phyloP scores from a whole-genome alignment of 2,113 vertebrate genomes.

The Cryptotis parvus region DNA sequence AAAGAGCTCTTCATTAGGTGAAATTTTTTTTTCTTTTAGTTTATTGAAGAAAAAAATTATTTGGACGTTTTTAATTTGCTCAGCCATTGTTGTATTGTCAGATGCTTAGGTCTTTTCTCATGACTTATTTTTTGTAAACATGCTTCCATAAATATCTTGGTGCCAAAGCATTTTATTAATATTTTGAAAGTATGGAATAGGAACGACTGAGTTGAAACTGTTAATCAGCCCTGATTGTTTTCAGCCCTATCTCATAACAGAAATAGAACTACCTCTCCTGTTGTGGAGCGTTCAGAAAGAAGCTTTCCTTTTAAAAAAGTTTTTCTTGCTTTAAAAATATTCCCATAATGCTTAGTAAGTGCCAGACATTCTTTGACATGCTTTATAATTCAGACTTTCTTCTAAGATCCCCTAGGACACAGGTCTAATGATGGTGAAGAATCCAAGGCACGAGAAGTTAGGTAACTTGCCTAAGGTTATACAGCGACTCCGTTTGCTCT shows the following conservation, averaged over 20 bases:
- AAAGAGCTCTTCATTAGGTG: conserved; percentile 29
- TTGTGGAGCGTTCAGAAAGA: conserved; percentile 29
- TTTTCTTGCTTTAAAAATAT: conserved; percentile 6
- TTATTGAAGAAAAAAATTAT: neutral
- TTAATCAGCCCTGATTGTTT: conserved; percentile 50
- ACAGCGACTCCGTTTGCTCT: too few relatives aligned
- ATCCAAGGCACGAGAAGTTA: neutral
- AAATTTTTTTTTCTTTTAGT: conserved; percentile 35
- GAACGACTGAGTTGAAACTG: conserved; percentile 54
- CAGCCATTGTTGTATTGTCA: neutral
- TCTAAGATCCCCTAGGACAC: neutral
- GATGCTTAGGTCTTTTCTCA: conserved; percentile 30
- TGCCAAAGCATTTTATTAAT: conserved; percentile 50
- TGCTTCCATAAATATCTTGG: conserved; percentile 7
- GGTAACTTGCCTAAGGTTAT: neutral
- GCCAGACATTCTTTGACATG: neutral
- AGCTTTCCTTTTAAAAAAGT: neutral
- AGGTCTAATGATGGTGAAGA: neutral
- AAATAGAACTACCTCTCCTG: conserved; percentile 41
- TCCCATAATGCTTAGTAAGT: neutral
- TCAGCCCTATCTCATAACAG: neutral
- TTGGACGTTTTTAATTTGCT: conserved; percentile 13
- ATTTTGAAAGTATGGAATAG: conserved; percentile 48
- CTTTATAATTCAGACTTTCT: neutral
- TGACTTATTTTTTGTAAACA: conserved; percentile 43